phyloP scores from a whole-genome alignment of 2,797 vertebrate genomes.

The Squalus acanthias region DNA sequence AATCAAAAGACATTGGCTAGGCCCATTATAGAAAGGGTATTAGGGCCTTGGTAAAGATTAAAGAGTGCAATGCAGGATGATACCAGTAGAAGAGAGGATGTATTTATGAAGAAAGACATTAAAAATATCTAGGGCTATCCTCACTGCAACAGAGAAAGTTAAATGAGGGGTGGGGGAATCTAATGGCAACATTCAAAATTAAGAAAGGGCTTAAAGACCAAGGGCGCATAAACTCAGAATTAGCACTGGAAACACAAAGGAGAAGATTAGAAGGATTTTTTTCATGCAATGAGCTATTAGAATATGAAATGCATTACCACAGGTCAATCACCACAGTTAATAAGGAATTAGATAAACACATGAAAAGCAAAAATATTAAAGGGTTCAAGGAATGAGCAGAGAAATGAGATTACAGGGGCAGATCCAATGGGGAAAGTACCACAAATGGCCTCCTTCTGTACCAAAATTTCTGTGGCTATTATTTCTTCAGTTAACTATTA shows the following conservation, averaged over 20 bases:
- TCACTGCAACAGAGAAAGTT: background rate
- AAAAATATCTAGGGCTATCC: background rate
- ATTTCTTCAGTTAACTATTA: background rate
- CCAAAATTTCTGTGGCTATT: background rate
- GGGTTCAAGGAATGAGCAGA: background rate
- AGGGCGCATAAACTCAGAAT: background rate
- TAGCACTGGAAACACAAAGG: background rate
- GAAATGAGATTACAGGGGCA: background rate
- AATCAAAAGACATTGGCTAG: background rate
- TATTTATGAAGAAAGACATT: background rate
- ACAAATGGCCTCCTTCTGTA: background rate
- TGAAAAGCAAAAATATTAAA: constrained; percentile 5
- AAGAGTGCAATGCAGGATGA: background rate
- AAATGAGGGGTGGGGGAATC: constrained; percentile 19
- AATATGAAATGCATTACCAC: constrained; percentile 7
- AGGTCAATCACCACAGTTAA: background rate
- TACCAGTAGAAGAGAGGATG: background rate
- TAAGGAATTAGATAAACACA: constrained; percentile 11
- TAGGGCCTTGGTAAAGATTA: background rate
- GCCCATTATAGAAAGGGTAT: background rate
- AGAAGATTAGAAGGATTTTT: constrained; percentile 8
- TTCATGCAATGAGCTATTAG: background rate
- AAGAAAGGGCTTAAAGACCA: background rate
- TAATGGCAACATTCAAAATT: background rate
- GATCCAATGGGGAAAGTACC: background rate